Evolutionary conservation across 2,113 vertebrate species (phyloP).

Genomic region (Daboia siamensis): DNA sequence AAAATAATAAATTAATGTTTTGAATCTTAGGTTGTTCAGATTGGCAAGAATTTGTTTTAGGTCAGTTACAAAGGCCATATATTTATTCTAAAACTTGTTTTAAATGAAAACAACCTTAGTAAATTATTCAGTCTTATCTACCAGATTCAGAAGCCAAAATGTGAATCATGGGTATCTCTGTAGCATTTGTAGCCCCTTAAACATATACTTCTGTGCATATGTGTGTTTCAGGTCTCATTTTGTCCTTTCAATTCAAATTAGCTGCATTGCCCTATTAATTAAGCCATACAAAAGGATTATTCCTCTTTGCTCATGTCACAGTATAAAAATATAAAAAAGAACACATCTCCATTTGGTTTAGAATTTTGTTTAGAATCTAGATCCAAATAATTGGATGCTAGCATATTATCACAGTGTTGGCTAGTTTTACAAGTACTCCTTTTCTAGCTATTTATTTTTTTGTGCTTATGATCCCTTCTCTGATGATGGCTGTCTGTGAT

Average conservation of each 20-base stretch:
- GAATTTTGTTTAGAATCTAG: not conserved
- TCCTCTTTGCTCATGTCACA: not conserved
- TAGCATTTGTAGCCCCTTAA: not conserved
- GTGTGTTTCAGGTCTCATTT: not conserved
- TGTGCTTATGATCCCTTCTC: not conserved
- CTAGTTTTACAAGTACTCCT: not conserved
- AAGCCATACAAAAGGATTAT: not conserved
- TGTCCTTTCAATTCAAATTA: not conserved
- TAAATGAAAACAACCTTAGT: not conserved
- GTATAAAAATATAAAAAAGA: not conserved
- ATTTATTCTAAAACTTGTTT: not conserved
- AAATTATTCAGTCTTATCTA: not conserved
- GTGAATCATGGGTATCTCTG: not conserved
- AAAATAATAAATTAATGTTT: slow-evolving; percentile 27
- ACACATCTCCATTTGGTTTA: not conserved
- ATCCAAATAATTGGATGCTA: not conserved
- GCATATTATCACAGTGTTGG: not conserved
- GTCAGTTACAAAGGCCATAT: not conserved
- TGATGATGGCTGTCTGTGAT: not conserved
- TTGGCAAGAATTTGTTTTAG: not conserved
- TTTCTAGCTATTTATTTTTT: not conserved
- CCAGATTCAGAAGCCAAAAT: not conserved
- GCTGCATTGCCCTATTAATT: not conserved
- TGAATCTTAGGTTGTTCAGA: slow-evolving; percentile 32
- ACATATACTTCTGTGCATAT: not conserved